Evolutionary conservation across 2,888 invertebrate genomes (phyloP).

Genomic region (Galeopsomyia nigrocyanea): DNA sequence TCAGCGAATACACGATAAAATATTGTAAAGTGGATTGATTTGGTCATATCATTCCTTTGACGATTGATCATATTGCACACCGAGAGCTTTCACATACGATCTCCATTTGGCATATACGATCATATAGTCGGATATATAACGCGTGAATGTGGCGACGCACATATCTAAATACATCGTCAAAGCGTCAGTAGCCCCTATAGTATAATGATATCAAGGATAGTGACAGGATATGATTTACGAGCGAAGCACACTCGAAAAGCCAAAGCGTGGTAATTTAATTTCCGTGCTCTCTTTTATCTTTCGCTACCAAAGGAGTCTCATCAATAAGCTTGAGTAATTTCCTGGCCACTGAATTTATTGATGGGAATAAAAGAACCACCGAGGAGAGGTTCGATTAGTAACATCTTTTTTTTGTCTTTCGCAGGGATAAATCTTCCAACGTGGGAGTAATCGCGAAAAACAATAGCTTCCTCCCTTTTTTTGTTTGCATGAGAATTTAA

Average conservation of each 20-base stretch:
- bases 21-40: no score
- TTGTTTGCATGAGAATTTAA: no score
- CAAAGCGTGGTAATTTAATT: conserved; percentile 44
- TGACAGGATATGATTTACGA: conserved; percentile 29
- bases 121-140: conserved; percentile 3
- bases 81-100: no score
- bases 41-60: no score
- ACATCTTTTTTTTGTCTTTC: no score
- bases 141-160: neutral
- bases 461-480: no score
- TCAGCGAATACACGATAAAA: no score
- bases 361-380: conserved; percentile 19
- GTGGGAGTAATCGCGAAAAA: no score
- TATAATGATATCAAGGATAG: conserved; percentile 18
- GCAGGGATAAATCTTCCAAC: no score
- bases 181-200: neutral
- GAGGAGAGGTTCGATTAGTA: neutral
- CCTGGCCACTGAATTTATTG: conserved; percentile 29
- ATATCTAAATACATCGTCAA: conserved; percentile 9
- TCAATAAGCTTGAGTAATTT: conserved; percentile 45
- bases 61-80: no score
- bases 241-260: conserved; percentile 32
- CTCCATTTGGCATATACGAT: conserved; percentile 7
- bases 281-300: conserved; percentile 4
- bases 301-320: conserved; percentile 32